Evolutionary conservation across 2,113 vertebrate genomes (phyloP), one percentile per base, ranked within the genome.

Genomic region (Lepisosteus osseus): DNA sequence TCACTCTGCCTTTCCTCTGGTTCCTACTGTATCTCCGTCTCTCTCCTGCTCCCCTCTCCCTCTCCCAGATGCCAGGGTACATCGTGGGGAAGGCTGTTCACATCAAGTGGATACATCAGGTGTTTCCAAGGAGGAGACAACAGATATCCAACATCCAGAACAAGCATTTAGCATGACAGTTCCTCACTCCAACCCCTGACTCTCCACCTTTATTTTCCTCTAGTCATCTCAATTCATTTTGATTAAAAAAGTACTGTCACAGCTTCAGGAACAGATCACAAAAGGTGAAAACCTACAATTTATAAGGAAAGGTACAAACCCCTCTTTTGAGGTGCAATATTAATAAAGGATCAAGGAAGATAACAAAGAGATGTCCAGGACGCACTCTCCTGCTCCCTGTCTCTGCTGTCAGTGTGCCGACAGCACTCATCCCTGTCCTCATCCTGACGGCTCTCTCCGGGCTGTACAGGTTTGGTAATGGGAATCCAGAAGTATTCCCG

Each of bases 31-130:
- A 47, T 65, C 15, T 59, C 54, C n/a, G 2, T 40, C 3, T 40
- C 17, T 14, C 9, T 56, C 15, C 7, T 13, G n/a, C 79, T 14
- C 61, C 6, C 61, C 82, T 84, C 82, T 79, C 82, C 85, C 73
- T 81, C 80, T 78, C 86, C 79, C 83, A 82, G 79, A 84, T 77
- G 62, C 47, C 70, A 15, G 8, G 29, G 29, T 29, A 29, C 29
- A 29, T 29, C 29, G 29, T 29, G 29, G 29, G 29, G 29, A 29
- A 29, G 67, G 71, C 78, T 82, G 78, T 83, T 83, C 73, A 29
- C 29, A 1, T 29, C 29, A 29, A 29, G 29, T 29, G 29, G 29
- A 29, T 29, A 29, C 29, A 29, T 29, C 29, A 29, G 29, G 29
- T 29, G 29, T 51, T 51, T 51, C 47, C 5, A 51, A 5, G 9